phyloP scores from a whole-genome alignment of 2,797 vertebrate genomes.

The Acanthurus tractus region DNA sequence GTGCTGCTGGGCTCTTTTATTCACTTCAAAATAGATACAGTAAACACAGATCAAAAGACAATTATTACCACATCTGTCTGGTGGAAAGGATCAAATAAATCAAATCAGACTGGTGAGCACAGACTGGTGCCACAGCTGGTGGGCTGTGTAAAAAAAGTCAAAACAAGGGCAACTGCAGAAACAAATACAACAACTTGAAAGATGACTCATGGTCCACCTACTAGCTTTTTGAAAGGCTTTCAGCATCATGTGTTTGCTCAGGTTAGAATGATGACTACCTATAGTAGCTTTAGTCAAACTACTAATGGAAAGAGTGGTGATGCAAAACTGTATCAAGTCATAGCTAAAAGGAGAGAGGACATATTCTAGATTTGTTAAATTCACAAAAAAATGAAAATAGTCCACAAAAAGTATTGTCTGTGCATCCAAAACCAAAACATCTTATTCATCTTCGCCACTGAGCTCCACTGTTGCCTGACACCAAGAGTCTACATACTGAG shows the following conservation, averaged over 20 bases:
- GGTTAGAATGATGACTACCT: background rate
- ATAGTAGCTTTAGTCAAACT: background rate
- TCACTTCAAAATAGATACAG: constrained; percentile 36
- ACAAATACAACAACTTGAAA: background rate
- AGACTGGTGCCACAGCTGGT: constrained; percentile 37
- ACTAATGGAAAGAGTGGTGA: background rate
- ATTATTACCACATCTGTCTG: constrained; percentile 54
- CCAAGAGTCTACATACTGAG: too few species aligned
- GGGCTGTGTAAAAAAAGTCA: constrained; percentile 5
- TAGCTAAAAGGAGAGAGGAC: background rate
- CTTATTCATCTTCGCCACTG: background rate
- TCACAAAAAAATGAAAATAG: too few species aligned
- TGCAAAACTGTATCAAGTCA: background rate
- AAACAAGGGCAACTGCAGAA: constrained; percentile 7
- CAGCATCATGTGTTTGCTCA: background rate
- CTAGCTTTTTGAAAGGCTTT: background rate
- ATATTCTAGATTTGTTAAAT: too few species aligned
- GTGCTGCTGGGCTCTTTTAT: constrained; percentile 10
- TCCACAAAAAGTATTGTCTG: background rate
- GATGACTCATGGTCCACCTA: background rate
- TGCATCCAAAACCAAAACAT: background rate
- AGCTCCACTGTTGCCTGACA: background rate
- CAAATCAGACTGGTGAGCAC: constrained; percentile 26
- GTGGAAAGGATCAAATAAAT: constrained; percentile 11
- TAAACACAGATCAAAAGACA: constrained; percentile 48